Evolutionary conservation across 2,888 invertebrate genomes (phyloP), one percentile per base, ranked within the genome.

Genomic region (Catocala fraxini): DNA sequence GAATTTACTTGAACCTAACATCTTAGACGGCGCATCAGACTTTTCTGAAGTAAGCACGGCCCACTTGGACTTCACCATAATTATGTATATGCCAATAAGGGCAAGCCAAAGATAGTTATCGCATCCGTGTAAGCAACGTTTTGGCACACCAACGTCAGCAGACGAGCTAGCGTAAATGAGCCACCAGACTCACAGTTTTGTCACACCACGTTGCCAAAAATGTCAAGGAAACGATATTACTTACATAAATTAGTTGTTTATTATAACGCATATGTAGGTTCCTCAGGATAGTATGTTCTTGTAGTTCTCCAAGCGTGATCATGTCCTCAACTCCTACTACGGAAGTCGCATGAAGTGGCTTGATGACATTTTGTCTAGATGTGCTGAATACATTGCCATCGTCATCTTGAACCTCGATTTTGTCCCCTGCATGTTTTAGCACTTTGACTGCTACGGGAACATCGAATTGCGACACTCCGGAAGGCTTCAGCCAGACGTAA

Each of bases 261-360:
- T 96, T 96, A 90, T 99, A 99, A 77, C 99, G 95, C 80, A 98
- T 96, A 81, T 98, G 97, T 59, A 99, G 95, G 92, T 99, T 99
- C 59, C 98, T 95, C 45, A 99, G 94, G 70, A 99, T 99, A 3
- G 99, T 98, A 81, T 98, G 97, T 85, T 99, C 99, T 87, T 99
- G 98, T 49, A 99, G 95, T 88, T 99, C 99, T 1, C 98, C 98
- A 45, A 99, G 94, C 41, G 97, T 97, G 77, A 99, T 99, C 99
- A 99, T 99, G 87, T 99, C 99, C 84, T 99, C 98, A 11, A 99
- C 98, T 35, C 97, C 97, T 61, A 95, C 93, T 52, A 97, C 94
- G 0, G 98, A 98, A 12, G 98, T 96, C 5, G 96, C 91, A 83
- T 98, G 98, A 95, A 98, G 96, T 4, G 96, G 94, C 82, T 96